phyloP scores from a whole-genome alignment of 1,140 invertebrate genomes.

The Trigoniulus corallinus region DNA sequence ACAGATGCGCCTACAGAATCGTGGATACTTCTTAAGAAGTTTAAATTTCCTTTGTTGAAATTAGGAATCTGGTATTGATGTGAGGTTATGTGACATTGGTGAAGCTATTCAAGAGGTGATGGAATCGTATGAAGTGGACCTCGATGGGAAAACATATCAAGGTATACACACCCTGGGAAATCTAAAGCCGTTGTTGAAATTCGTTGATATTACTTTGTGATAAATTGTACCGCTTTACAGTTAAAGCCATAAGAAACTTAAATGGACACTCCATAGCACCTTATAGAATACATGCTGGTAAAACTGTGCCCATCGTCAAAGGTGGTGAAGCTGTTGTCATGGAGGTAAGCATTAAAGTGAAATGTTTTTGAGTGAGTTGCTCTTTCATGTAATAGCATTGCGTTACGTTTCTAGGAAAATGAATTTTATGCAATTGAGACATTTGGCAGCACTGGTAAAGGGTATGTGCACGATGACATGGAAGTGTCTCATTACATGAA shows the following conservation, averaged over 20 bases:
- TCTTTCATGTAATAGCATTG: background rate
- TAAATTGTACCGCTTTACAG: slow-evolving; percentile 22
- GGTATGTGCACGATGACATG: slow-evolving; percentile 96
- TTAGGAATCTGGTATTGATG: slow-evolving; percentile 83
- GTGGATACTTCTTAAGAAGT: background rate
- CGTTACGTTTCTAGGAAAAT: slow-evolving; percentile 44
- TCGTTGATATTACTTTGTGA: background rate
- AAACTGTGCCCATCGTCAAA: slow-evolving; percentile 98
- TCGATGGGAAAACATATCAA: slow-evolving; percentile 92
- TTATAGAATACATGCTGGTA: slow-evolving; percentile 95
- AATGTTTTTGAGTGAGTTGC: background rate
- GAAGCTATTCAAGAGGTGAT: slow-evolving; percentile 97
- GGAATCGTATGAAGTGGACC: slow-evolving; percentile 97
- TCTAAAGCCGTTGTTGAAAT: background rate
- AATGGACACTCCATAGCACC: slow-evolving; percentile 97
- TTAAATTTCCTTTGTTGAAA: slow-evolving; percentile 5
- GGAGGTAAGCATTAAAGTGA: slow-evolving; percentile 42
- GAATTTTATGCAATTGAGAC: slow-evolving; percentile 99
- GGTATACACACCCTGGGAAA: slow-evolving; percentile 15
- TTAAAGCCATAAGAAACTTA: slow-evolving; percentile 94
- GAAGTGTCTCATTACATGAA: slow-evolving; percentile 99
- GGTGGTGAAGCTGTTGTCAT: slow-evolving; percentile 92
- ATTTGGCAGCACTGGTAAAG: slow-evolving; percentile 94
- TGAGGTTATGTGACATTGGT: slow-evolving; percentile 91
- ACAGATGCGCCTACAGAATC: too few relatives aligned